A percentile compares a stretch with the other conserved stretches of the same genome.
Conservation (phyloP, 2,113 vertebrate species). For the Agapornis roseicollis region DNA sequence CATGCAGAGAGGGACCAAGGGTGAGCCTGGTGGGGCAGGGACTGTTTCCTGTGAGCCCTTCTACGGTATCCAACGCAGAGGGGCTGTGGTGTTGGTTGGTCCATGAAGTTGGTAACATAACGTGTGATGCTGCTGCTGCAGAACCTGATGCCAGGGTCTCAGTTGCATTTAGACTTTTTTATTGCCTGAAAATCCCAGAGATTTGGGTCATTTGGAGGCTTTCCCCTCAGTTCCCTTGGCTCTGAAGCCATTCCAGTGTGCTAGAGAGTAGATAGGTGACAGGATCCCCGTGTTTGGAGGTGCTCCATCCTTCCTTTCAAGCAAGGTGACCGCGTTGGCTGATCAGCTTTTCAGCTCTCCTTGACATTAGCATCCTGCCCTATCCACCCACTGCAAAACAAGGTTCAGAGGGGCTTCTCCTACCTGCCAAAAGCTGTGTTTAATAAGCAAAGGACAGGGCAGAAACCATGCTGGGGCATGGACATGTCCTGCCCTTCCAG, state of each 20-base stretch:
- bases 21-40: not conserved
- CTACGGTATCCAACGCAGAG: rapidly evolving
- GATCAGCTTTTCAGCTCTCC: not conserved
- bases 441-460: not conserved
- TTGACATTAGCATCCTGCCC: not conserved
- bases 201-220: not conserved
- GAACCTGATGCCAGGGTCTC: not conserved
- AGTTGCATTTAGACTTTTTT: not conserved
- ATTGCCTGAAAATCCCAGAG: not conserved
- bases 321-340: not conserved
- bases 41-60: not conserved
- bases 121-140: rapidly evolving
- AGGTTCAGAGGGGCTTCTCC: not conserved
- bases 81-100: not conserved
- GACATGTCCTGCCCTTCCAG: not conserved
- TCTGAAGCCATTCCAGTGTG: not conserved
- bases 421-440: not conserved
- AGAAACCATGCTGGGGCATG: not conserved
- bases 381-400: rapidly evolving
- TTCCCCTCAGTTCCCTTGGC: not conserved
- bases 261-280: not conserved
- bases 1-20: not conserved
- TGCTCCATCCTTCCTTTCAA: not conserved
- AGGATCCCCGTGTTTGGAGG: not conserved
- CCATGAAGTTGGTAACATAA: rapidly evolving